Conservation (phyloP, 2,797 vertebrate species). For the Alca torda region DNA sequence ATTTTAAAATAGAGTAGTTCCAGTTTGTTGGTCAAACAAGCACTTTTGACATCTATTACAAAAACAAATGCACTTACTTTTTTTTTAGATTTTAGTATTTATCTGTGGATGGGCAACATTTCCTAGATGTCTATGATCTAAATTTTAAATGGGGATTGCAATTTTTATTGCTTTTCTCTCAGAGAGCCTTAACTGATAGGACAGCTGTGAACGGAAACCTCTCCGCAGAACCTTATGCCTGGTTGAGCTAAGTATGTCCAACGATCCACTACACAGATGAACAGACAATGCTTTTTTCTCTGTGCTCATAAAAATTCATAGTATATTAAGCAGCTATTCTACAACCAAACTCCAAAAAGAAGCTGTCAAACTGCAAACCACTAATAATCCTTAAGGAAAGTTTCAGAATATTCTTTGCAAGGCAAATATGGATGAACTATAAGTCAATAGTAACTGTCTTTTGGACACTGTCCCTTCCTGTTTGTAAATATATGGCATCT, state of each 20-base stretch:
- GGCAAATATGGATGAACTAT: neutral
- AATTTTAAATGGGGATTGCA: neutral
- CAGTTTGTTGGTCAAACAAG: neutral
- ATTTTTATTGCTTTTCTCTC: neutral
- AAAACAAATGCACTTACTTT: neutral
- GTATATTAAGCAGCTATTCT: neutral
- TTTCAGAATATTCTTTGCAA: neutral
- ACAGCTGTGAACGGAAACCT: constrained; percentile 7
- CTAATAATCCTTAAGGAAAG: neutral
- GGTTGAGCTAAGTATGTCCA: neutral
- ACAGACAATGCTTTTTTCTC: neutral
- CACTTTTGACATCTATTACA: neutral
- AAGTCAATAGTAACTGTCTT: neutral
- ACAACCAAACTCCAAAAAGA: neutral
- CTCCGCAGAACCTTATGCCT: neutral
- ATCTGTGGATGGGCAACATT: neutral
- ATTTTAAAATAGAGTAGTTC: neutral
- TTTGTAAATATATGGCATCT: neutral
- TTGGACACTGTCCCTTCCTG: neutral
- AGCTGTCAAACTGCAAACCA: neutral
- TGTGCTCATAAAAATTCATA: neutral
- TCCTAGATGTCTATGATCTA: neutral
- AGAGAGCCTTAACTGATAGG: neutral
- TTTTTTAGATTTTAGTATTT: neutral
- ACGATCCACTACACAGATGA: neutral